Conservation (phyloP, 2,797 vertebrate species). For the Scolopax rusticola region DNA sequence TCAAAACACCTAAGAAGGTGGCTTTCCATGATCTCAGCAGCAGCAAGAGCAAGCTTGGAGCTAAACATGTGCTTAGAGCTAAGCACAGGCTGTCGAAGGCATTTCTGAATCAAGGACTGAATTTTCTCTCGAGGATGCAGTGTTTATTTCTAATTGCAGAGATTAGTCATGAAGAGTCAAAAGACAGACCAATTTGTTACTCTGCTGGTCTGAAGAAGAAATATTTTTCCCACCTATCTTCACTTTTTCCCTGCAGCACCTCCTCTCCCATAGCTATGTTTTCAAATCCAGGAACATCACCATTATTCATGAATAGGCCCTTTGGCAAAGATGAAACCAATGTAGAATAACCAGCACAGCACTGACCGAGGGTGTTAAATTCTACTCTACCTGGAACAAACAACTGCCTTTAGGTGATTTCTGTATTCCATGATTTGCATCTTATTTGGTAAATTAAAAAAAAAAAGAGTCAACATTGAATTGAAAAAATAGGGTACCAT, state of each 20-base stretch:
- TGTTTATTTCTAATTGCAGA: not conserved
- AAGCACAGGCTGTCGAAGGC: not conserved
- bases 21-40: not conserved
- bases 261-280: constrained; percentile 36
- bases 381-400: not conserved
- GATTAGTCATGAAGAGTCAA: not conserved
- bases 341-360: constrained; percentile 32
- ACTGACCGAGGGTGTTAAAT: constrained; percentile 32
- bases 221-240: constrained; percentile 5
- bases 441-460: constrained; percentile 45
- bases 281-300: constrained; percentile 60
- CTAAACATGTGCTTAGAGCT: not conserved
- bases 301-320: constrained; percentile 56
- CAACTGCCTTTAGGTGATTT: not conserved
- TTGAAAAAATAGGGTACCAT: not conserved
- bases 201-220: constrained; percentile 27
- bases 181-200: constrained; percentile 5
- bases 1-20: not conserved
- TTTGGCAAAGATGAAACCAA: constrained; percentile 62
- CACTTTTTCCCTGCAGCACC: not conserved
- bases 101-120: not conserved
- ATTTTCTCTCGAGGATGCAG: not conserved
- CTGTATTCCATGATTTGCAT: constrained; percentile 36
- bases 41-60: not conserved
- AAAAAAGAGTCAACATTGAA: not conserved